Evolutionary conservation across 2,113 vertebrate genomes (phyloP).

Genomic region (Brachyhypopomus gauderio): DNA sequence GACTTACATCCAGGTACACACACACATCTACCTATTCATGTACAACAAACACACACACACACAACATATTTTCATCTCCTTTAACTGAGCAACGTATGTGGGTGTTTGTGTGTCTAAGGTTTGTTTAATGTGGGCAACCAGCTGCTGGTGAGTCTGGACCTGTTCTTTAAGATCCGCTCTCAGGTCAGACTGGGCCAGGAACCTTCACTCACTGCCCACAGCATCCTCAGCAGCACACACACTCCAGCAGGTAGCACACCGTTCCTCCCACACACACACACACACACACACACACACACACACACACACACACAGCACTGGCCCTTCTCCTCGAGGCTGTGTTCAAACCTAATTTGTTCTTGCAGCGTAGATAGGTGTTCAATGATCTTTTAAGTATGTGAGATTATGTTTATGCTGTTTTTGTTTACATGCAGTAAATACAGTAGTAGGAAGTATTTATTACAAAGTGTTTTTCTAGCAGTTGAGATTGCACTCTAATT

Average conservation of each 20-base stretch:
- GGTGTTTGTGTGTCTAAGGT: slow-evolving; percentile 72
- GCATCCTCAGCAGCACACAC: slow-evolving; percentile 67
- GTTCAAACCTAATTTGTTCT: too few species aligned
- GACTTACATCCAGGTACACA: slow-evolving; percentile 90
- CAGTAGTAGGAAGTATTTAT: too few species aligned
- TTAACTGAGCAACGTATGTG: neutral
- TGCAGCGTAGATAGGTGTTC: too few species aligned
- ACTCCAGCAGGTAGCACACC: slow-evolving; percentile 35
- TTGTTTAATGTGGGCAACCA: slow-evolving; percentile 96
- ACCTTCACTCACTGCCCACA: slow-evolving; percentile 76
- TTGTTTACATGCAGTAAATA: too few species aligned
- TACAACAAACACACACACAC: neutral
- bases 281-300: neutral
- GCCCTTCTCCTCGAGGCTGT: too few species aligned
- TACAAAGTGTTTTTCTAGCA: too few species aligned
- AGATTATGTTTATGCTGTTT: too few species aligned
- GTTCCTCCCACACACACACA: neutral
- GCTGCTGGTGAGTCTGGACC: slow-evolving; percentile 90
- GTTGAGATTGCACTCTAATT: too few species aligned
- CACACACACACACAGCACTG: neutral
- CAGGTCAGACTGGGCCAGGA: slow-evolving; percentile 86
- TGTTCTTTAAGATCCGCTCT: slow-evolving; percentile 89
- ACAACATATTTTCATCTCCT: neutral
- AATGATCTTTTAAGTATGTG: too few species aligned
- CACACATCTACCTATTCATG: neutral